Base-by-base conservation (phyloP, 2,797 vertebrate genomes). In the Typhlichthys subterraneus region DNA sequence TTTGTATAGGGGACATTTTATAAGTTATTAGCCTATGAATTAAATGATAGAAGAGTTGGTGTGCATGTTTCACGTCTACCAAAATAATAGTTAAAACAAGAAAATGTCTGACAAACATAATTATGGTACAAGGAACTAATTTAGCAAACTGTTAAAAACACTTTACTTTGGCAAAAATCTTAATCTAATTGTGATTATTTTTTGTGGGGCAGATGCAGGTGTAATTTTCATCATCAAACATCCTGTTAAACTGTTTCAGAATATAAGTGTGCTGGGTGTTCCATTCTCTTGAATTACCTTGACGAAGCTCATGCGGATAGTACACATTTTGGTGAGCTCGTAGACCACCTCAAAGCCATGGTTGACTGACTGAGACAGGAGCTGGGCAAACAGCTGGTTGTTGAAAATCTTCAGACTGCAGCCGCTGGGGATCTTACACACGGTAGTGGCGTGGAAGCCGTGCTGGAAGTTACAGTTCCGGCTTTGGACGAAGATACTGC, bases 361-460 rank as follows among this genome's bases (percentile, higher is more conserved):
- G 86, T 96, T 98, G 31, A 99, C 97, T 0, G 97, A 98, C 88
- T 99, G 97, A 1, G 97, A 95, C 0, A 99, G 94, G 62, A 99
- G 93, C 89, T 98, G 97, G 3, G 97, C 97, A 0, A 99, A 99
- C 74, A 99, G 94, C 89, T 99, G 97, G 91, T 99, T 99, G 91
- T 98, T 99, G 85, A 99, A 99, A 85, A 99, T 96, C 93, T 99
- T 99, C 57, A 99, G 95, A 91, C 97, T 99, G 92, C 97, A 99
- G 85, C 97, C 97, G 0, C 97, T 98, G 75, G 97, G 97, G 82
- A 99, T 99, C 91, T 99, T 99, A 71, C 97, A 99, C 59, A 99
- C 97, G 0, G 97, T 98, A 77, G 97, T 97, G 12, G 96, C 93
- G 79, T 99, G 97, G 90, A 99, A 99, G 67, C 97, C 97, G 0